Evolutionary conservation across 2,113 vertebrate species (phyloP).

Genomic region (Gallinago media): DNA sequence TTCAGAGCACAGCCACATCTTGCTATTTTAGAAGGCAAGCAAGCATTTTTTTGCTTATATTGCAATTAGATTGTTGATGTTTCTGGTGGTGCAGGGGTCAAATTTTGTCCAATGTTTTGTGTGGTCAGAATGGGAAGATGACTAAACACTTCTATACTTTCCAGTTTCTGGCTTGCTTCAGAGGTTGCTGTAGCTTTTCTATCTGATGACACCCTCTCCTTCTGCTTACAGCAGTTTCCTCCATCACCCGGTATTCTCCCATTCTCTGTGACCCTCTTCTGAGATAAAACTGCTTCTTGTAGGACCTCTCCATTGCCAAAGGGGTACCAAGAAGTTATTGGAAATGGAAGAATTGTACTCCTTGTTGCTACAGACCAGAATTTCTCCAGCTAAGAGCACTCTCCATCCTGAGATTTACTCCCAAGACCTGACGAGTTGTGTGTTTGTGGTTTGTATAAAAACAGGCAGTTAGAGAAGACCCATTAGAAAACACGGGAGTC

Average conservation of each 20-base stretch:
- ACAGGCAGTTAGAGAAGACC: neutral
- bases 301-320: neutral
- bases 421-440: neutral
- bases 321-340: neutral
- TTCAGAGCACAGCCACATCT: neutral
- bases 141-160: neutral
- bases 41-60: neutral
- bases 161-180: neutral
- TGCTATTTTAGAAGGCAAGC: neutral
- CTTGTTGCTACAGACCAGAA: neutral
- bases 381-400: neutral
- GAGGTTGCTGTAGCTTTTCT: neutral
- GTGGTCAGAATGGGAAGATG: neutral
- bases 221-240: neutral
- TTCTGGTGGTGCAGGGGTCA: neutral
- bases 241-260: neutral
- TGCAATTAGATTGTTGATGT: neutral
- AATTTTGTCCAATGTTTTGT: neutral
- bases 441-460: neutral
- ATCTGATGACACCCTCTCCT: neutral
- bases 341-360: neutral
- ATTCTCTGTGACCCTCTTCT: neutral
- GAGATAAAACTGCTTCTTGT: neutral
- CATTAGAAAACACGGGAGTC: neutral
- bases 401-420: neutral